Evolutionary conservation across 2,797 vertebrate species (phyloP).

Genomic region (Falco biarmicus): DNA sequence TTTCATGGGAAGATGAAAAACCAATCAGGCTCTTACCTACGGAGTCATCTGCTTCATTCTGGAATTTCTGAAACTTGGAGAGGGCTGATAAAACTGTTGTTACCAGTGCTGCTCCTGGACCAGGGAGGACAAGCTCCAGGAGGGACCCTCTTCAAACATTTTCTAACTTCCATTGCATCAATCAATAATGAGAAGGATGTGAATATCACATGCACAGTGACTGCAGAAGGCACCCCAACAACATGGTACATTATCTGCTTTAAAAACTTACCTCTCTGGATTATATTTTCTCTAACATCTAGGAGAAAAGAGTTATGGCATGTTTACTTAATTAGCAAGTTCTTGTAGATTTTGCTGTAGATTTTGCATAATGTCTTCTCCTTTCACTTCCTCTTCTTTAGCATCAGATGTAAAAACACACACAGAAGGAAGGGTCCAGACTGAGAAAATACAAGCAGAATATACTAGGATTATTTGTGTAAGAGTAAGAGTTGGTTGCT

Average conservation of each 20-base stretch:
- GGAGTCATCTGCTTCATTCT: not conserved
- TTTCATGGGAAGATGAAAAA: not conserved
- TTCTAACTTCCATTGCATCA: not conserved
- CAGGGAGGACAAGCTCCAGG: fast-evolving
- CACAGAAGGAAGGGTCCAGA: not conserved
- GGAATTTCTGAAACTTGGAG: not conserved
- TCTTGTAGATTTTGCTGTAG: not conserved
- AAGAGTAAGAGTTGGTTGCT: not conserved
- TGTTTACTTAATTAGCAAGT: not conserved
- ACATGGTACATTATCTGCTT: not conserved
- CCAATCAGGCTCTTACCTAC: not conserved
- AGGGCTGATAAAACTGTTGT: not conserved
- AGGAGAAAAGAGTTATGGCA: not conserved
- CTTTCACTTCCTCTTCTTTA: not conserved
- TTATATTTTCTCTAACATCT: not conserved
- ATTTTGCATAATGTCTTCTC: not conserved
- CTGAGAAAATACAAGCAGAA: not conserved
- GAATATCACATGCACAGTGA: not conserved
- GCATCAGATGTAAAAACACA: not conserved
- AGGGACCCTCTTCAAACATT: not conserved
- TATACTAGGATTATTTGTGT: not conserved
- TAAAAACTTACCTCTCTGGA: not conserved
- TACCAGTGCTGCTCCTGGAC: not conserved
- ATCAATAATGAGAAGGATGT: not conserved
- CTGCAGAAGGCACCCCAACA: not conserved